Evolutionary conservation across 2,113 vertebrate species (phyloP), one percentile per base, ranked within the genome.

Genomic region (Psilopsiagon aurifrons): DNA sequence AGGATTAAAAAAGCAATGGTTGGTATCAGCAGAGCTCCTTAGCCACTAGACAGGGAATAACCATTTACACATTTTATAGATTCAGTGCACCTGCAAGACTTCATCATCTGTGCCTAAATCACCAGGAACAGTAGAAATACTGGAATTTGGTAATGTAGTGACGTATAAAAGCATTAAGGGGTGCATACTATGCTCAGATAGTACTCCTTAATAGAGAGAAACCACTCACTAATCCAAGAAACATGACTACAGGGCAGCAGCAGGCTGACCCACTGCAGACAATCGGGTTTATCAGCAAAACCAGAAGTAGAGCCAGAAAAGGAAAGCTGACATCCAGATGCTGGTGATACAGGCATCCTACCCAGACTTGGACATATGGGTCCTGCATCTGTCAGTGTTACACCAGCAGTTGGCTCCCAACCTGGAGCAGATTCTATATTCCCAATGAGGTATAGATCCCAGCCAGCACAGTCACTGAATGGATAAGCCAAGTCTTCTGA

Each of bases 241-340:
- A 63, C 80, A 73, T 20, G 49, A 62, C 76, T 83, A 25, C 49
- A 54, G 93, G 86, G 95, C 14, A 63, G 44, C 54, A 84, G 79
- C 95, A 94, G 88, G 43, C 95, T 96, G 96, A 95, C 93, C 92
- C 12, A 19, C 90, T 77, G 59, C 84, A 94, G 51, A 68, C 90
- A 62, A 27, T 94, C 4, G 2, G 90, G 87, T 97, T 94, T 95
- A 92, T 92, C 95, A 96, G 96, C 94, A 97, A 70, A 73, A 86
- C 88, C 92, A 94, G 85, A 90, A 90, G 87, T 41, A 75, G 86
- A 90, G 86, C 91, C 94, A 94, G 91, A n/a, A 88, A 90, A 92
- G 94, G 88, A 92, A 96, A 96, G 92, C 94, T 97, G 96, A 94
- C 92, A 82, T 97, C 93, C 97, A 98, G 97, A 95, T 98, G 97